Evolutionary conservation across 2,797 vertebrate species (phyloP).

Genomic region (Podargus strigoides): DNA sequence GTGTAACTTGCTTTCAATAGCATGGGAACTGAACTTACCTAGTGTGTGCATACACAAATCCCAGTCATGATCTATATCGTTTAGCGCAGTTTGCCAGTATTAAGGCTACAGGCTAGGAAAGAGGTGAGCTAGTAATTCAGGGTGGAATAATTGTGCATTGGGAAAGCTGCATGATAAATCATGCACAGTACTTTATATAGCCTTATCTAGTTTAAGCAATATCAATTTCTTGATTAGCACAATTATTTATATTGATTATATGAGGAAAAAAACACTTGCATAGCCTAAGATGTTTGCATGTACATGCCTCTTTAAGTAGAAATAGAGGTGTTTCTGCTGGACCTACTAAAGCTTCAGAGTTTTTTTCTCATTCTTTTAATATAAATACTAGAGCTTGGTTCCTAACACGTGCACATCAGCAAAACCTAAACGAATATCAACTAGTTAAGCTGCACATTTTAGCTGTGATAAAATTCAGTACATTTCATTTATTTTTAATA

Average conservation of each 20-base stretch:
- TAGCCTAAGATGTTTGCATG: background rate
- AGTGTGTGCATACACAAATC: background rate
- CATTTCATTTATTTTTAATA: slow-evolving; percentile 47
- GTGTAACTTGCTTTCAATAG: background rate
- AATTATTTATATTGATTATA: background rate
- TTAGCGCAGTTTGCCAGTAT: background rate
- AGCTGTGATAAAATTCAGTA: background rate
- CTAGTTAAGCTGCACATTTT: background rate
- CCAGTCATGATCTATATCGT: background rate
- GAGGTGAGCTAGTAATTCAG: background rate
- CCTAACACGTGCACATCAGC: background rate
- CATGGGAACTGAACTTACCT: background rate
- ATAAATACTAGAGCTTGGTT: background rate
- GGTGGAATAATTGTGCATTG: background rate
- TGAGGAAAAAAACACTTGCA: background rate
- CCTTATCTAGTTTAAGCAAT: background rate
- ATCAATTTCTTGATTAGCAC: background rate
- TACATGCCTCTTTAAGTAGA: background rate
- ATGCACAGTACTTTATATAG: background rate
- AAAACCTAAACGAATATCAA: background rate
- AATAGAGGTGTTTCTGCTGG: background rate
- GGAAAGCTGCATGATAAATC: background rate
- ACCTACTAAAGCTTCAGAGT: background rate
- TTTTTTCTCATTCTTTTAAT: background rate
- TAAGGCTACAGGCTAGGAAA: background rate